Percentiles rank a stretch among this genome's conserved stretches.
Evolutionary conservation across 2,888 invertebrate species (phyloP).

Genomic region (Operophtera brumata): DNA sequence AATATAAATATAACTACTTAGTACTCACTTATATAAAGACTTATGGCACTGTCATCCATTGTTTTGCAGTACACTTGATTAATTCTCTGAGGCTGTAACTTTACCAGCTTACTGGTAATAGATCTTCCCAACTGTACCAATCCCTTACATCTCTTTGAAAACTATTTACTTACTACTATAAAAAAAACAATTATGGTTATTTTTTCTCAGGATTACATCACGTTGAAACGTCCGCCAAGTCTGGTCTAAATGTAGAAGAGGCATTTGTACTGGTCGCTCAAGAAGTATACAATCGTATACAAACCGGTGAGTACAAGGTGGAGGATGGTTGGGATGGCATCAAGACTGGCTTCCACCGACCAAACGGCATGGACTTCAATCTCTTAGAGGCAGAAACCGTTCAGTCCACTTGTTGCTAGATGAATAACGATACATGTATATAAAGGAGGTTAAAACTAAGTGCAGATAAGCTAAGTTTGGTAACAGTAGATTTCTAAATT

Average conservation of each 20-base stretch:
- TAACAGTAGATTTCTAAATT: constrained; percentile 1
- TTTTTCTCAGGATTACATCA: constrained; percentile 85
- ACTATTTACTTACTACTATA: not conserved
- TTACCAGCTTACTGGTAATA: too few species aligned
- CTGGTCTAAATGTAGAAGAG: constrained; percentile 95
- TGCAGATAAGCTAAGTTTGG: constrained; percentile 7
- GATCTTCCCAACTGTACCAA: too few species aligned
- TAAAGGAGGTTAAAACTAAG: constrained; percentile 7
- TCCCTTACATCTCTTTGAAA: too few species aligned
- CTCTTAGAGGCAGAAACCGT: constrained; percentile 94
- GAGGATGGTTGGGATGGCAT: constrained; percentile 99
- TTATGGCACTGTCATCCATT: too few species aligned
- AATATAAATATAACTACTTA: too few species aligned
- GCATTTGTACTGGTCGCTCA: constrained; percentile 95
- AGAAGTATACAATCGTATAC: constrained; percentile 93
- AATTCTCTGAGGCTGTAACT: too few species aligned
- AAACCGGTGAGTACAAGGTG: constrained; percentile 94
- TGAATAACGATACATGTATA: constrained; percentile 18
- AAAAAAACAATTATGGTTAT: not conserved
- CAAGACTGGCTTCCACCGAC: constrained; percentile 93
- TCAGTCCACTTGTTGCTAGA: constrained; percentile 92
- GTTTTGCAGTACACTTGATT: too few species aligned
- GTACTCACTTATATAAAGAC: too few species aligned
- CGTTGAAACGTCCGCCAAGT: constrained; percentile 97
- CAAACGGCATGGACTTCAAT: constrained; percentile 91